These are phyloP conservation scores for Thyatira batis DNA, from an alignment of 2,888 invertebrate species.

Conservation along the genomic window DNA sequence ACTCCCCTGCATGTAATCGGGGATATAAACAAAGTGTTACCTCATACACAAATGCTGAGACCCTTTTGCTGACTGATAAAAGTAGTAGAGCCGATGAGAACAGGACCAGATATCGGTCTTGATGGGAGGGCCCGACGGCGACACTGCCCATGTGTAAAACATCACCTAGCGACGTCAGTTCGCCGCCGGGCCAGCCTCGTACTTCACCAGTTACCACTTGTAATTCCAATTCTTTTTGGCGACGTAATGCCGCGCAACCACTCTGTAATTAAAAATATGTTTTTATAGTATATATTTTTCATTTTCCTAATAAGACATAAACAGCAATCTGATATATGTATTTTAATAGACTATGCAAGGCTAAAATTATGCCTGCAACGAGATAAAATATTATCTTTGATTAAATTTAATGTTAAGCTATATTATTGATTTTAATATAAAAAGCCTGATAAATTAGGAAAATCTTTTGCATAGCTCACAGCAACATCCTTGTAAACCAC, in stretches of 20 bases:
- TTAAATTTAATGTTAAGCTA: background rate
- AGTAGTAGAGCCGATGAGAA: constrained; percentile 95
- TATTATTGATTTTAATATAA: background rate
- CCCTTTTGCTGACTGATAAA: constrained; percentile 93
- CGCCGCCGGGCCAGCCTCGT: constrained; percentile 95
- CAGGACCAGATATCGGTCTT: constrained; percentile 95
- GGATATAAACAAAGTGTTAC: constrained; percentile 72
- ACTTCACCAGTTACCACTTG: constrained; percentile 97
- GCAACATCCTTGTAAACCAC: constrained; percentile 97
- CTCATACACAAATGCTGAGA: constrained; percentile 98
- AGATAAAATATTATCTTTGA: too few relatives aligned
- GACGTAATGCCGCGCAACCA: constrained; percentile 91
- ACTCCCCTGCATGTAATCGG: constrained; percentile 10
- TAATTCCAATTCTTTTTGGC: constrained; percentile 97
- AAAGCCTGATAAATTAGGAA: too few relatives aligned
- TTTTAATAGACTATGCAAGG: too few relatives aligned
- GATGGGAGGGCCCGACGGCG: constrained; percentile 91
- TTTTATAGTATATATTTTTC: too few relatives aligned
- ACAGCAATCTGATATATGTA: too few relatives aligned
- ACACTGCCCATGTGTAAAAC: constrained; percentile 96
- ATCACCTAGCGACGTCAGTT: constrained; percentile 86
- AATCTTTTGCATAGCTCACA: too few relatives aligned
- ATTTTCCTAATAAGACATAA: too few relatives aligned
- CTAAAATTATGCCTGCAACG: too few relatives aligned
- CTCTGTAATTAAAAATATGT: constrained; percentile 81